Evolutionary conservation across 2,113 vertebrate species (phyloP).

Genomic region (Gymnarchus niloticus): DNA sequence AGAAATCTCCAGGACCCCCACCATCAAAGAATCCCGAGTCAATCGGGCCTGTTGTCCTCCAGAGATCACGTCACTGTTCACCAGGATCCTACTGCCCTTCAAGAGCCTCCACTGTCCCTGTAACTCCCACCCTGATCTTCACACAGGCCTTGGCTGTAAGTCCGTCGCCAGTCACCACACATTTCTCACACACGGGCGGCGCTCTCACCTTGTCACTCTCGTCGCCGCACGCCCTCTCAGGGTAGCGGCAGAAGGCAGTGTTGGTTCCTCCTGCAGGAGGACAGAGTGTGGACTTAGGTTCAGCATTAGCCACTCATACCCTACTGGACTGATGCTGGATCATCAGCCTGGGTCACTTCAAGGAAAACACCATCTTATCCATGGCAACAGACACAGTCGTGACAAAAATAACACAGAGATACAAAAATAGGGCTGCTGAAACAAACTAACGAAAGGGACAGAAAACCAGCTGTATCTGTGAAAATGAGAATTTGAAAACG

Average conservation of each 20-base stretch:
- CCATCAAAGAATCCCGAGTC: neutral
- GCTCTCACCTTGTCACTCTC: conserved; percentile 60
- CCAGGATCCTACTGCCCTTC: no score
- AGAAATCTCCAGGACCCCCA: neutral
- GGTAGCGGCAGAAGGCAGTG: conserved; percentile 51
- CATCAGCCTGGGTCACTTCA: neutral
- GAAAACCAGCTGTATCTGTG: neutral
- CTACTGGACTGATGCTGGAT: neutral
- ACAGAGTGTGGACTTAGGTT: neutral
- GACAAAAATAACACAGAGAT: neutral
- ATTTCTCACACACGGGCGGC: neutral
- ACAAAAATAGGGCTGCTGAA: neutral
- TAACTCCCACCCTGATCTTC: neutral
- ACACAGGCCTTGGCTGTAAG: no score
- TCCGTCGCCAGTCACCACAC: no score
- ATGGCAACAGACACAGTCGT: neutral
- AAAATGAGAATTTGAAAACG: neutral
- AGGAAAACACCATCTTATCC: neutral
- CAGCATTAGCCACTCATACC: neutral
- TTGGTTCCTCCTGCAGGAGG: conserved; percentile 44
- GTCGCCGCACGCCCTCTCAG: conserved; percentile 56
- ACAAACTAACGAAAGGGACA: neutral
- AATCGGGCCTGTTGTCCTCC: neutral
- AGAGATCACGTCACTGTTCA: neutral
- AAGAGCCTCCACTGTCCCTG: neutral